A percentile compares a stretch with the other conserved stretches of the same genome.
These are phyloP conservation scores for Cataglyphis hispanica DNA, from an alignment of 1,140 invertebrate genomes.

Conservation along the genomic window DNA sequence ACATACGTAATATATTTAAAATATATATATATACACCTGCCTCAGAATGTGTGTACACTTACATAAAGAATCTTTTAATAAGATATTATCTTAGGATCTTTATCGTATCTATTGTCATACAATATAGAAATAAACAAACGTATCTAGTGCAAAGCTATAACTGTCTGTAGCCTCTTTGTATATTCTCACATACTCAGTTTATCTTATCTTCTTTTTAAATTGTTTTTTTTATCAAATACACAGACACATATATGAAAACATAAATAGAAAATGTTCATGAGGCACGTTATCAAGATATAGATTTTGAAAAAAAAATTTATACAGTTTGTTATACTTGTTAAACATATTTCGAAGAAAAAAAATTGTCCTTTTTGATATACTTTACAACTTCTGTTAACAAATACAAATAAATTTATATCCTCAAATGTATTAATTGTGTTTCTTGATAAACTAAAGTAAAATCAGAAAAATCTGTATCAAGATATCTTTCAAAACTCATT, in stretches of 20 bases:
- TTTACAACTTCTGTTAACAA: conserved; percentile 18
- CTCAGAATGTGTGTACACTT: conserved; percentile 36
- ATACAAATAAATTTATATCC: neutral
- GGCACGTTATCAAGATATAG: conserved; percentile 7
- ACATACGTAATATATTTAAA: conserved; percentile 45
- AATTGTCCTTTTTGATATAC: neutral
- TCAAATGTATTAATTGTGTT: neutral
- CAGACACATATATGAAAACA: conserved; percentile 21
- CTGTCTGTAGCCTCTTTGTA: conserved; percentile 16
- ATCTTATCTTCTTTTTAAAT: conserved; percentile 22
- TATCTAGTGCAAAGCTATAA: conserved; percentile 34
- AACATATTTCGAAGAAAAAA: conserved; percentile 6
- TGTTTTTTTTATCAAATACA: conserved; percentile 10
- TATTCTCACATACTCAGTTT: neutral
- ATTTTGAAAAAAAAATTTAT: conserved; percentile 8
- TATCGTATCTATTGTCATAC: conserved; percentile 54
- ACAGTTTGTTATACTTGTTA: conserved; percentile 12
- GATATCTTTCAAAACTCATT: neutral
- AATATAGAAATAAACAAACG: conserved; percentile 36
- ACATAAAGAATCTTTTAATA: conserved; percentile 36
- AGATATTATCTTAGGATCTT: conserved; percentile 23
- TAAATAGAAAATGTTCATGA: conserved; percentile 48
- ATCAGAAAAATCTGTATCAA: neutral
- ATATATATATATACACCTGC: conserved; percentile 9
- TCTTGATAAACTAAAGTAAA: neutral